A percentile compares a stretch with the other conserved stretches of the same genome.
Evolutionary conservation across 2,888 invertebrate genomes (phyloP).

Genomic region (Lithophane socia): DNA sequence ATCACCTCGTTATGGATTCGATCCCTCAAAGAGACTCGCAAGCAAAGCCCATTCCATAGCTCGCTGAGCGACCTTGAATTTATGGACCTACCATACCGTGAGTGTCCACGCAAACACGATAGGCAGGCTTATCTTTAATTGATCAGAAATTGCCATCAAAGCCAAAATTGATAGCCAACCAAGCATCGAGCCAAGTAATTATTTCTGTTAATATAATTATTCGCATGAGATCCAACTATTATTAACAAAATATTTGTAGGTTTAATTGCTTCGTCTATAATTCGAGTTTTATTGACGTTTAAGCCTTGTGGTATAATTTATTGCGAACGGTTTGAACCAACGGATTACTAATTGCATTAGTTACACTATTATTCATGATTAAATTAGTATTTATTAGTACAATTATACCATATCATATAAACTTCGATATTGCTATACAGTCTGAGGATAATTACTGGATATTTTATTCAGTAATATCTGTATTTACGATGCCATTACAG

Average conservation of each 20-base stretch:
- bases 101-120: background rate
- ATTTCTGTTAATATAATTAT: conserved; percentile 7
- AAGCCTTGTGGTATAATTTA: background rate
- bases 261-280: conserved; percentile 3
- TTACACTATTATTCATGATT: conserved; percentile 4
- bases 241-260: conserved; percentile 1
- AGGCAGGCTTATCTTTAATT: background rate
- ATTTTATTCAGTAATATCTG: conserved; percentile 27
- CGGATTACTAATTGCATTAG: conserved; percentile 15
- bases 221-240: conserved; percentile 2
- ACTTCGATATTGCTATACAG: background rate
- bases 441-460: background rate
- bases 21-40: no score
- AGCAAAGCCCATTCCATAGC: no score
- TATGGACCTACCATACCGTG: no score
- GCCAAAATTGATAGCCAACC: conserved; percentile 11
- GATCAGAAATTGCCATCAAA: conserved; percentile 1
- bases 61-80: no score
- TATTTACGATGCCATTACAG: conserved; percentile 1
- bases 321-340: conserved; percentile 8
- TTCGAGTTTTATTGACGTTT: background rate
- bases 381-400: background rate
- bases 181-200: conserved; percentile 6
- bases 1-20: no score
- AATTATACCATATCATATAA: conserved; percentile 13